These are phyloP conservation scores for Apamea sordens DNA, from an alignment of 2,888 invertebrate genomes.

Conservation along the genomic window DNA sequence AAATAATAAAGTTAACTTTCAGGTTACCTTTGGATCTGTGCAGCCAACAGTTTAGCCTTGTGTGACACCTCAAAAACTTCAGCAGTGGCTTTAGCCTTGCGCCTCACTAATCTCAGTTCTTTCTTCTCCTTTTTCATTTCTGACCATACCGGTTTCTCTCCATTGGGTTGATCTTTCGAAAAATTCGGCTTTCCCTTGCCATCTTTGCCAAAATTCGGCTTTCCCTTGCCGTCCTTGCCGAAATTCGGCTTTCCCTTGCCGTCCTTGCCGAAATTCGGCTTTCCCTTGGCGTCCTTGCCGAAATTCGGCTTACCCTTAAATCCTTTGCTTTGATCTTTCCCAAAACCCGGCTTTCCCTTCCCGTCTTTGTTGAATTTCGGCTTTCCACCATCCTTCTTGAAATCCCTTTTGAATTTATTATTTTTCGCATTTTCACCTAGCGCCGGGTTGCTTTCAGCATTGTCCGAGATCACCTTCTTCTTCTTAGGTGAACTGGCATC, in stretches of 20 bases:
- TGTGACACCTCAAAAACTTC: slow-evolving; percentile 87
- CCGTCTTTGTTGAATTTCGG: slow-evolving; percentile 45
- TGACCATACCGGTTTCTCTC: slow-evolving; percentile 92
- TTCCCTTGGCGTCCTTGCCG: slow-evolving; percentile 14
- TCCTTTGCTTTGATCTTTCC: slow-evolving; percentile 50
- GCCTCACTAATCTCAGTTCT: slow-evolving; percentile 91
- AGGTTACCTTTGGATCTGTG: slow-evolving; percentile 86
- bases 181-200: slow-evolving; percentile 71
- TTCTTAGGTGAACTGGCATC: slow-evolving; percentile 75
- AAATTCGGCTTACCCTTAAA: slow-evolving; percentile 60
- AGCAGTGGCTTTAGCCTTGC: slow-evolving; percentile 90
- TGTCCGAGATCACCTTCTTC: slow-evolving; percentile 75
- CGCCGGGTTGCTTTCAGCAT: slow-evolving; percentile 46
- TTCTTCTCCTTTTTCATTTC: slow-evolving; percentile 94
- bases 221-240: slow-evolving; percentile 56
- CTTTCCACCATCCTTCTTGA: slow-evolving; percentile 59
- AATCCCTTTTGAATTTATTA: slow-evolving; percentile 57
- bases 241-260: slow-evolving; percentile 53
- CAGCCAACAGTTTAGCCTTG: slow-evolving; percentile 85
- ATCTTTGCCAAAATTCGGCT: slow-evolving; percentile 56
- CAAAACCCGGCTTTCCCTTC: slow-evolving; percentile 50
- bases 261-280: slow-evolving; percentile 46
- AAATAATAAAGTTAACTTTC: background rate
- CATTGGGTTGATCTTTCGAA: slow-evolving; percentile 73
- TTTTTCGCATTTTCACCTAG: slow-evolving; percentile 51